Base-by-base conservation (phyloP, 2,888 invertebrate genomes). In the Orchesella flavescens region DNA sequence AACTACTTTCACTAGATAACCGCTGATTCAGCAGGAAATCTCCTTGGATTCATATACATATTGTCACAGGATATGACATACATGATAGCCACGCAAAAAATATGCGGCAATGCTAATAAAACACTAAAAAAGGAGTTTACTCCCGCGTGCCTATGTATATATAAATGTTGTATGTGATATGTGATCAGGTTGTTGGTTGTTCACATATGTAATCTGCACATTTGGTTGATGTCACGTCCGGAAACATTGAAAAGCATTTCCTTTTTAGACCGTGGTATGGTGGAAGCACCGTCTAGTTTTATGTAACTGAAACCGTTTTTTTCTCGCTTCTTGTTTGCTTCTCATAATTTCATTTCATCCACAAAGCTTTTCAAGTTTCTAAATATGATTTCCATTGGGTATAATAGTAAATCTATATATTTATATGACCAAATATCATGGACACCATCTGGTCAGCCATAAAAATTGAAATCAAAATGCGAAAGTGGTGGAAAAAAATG, bases 381-480 rank as follows among this genome's bases (percentile, higher is more conserved):
- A 2, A 34, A 34, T 34, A 34, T 34, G 34, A 34, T 34, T 34
- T 34, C 34, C 34, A 34, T 34, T 34, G 3, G 34, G 34, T 34
- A 34, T 34, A 34, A 34, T 53, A 43, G 46, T 17, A 53, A 46
- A 15, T 23, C 23, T 15, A 15, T 63, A 17, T 34, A 7, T 17
- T 12, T 34, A 34, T 63, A n/a, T 34, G 63, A 63, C 63, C 15
- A 34, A 63, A 63, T 34, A 44, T 66, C 49, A 78, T 63, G 21
- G n/a, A 10, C 3, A 12, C 1, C 15, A 23, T 65, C 17, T 71
- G 49, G 17, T 49, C 13, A 9, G 13, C 53, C 21, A 77, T 57
- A 77, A 77, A 77, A 77, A 77, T 69, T 59, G 69, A 69, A 76
- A 77, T 69, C 68, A 68, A 68, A 66, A 24, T 63, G 63, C 15